Base-by-base conservation (phyloP, 2,888 invertebrate species). In the Luperina testacea region DNA sequence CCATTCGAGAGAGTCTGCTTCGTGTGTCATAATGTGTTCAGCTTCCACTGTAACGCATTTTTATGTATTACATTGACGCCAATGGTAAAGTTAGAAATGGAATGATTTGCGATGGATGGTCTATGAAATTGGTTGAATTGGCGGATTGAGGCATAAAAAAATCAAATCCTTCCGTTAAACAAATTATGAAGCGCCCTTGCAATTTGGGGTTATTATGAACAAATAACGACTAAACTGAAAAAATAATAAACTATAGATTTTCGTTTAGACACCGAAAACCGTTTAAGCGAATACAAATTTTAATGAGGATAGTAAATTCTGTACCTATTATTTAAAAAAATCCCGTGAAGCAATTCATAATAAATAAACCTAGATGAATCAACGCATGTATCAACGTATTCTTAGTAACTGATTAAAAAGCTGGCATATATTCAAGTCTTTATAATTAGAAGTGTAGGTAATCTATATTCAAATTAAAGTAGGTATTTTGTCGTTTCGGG, bases 1-100 rank as follows among this genome's bases (percentile, higher is more conserved):
- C 94, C 98, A 96, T 83, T 97, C 97, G n/a, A 98, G 93, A 72
- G 98, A 94, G 69, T 98, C 97, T 17, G 97, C 95, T 92, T 98
- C 98, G 88, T 98, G 98, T 75, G 98, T 97, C 97, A 98, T 97
- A 80, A 98, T 98, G 94, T 98, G 98, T 92, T 98, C 98, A 42
- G 98, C 98, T 96, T 98, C 98, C 95, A 97, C 98, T 97, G 90
- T 53, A 94, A 94, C 42, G 38, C 13, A 76, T 70, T 81, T 64
- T 20, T 7, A 11, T 42, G 5, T 32, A 51, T 77, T 85, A 71
- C 13, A 45, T 27, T 20, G 27, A 59, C 2, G 27, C 13, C 4
- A 70, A 32, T 53, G 20, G 1, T 6, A 27, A 51, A 63, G 53
- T 24, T 57, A 57, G 4, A n/a, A 9, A n/a, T 57, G 24, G 24